These are phyloP conservation scores for Hozukius guyotensis DNA, from an alignment of 2,797 vertebrate genomes.

Conservation along the genomic window DNA sequence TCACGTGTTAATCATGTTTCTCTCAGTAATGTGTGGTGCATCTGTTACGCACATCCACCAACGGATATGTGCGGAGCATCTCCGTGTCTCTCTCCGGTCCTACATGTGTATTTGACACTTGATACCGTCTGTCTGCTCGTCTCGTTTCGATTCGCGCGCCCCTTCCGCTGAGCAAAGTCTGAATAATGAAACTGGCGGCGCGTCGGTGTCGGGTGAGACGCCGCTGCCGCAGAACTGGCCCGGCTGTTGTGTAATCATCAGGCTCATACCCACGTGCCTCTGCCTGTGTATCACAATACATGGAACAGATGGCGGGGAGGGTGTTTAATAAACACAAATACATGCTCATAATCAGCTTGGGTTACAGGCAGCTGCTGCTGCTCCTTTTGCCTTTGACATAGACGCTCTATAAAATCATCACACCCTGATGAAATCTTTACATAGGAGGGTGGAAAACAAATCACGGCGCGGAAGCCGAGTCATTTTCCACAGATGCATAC, in stretches of 20 bases:
- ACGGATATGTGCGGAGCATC: background rate
- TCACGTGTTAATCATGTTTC: background rate
- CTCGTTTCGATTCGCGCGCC: constrained; percentile 11
- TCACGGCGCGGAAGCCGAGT: background rate
- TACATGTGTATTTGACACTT: constrained; percentile 47
- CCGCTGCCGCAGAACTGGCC: constrained; percentile 40
- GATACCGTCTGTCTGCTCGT: constrained; percentile 25
- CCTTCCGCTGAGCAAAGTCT: constrained; percentile 36
- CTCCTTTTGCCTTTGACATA: constrained; percentile 45
- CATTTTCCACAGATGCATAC: background rate
- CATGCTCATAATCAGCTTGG: constrained; percentile 67
- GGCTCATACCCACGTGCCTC: constrained; percentile 62
- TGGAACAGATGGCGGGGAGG: constrained; percentile 76
- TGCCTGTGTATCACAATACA: constrained; percentile 72
- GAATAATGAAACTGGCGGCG: constrained; percentile 61
- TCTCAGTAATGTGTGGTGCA: background rate
- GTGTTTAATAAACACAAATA: constrained; percentile 82
- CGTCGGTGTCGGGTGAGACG: constrained; percentile 58
- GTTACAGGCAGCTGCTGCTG: constrained; percentile 74
- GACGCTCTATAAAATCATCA: constrained; percentile 42
- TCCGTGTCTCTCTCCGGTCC: background rate
- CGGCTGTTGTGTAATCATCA: constrained; percentile 74
- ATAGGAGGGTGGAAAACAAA: constrained; percentile 14
- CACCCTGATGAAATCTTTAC: constrained; percentile 13
- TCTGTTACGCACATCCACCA: background rate